These are phyloP conservation scores for Drosophila sp. DNA, from an alignment of 1,140 invertebrate species.

Conservation along the genomic window DNA sequence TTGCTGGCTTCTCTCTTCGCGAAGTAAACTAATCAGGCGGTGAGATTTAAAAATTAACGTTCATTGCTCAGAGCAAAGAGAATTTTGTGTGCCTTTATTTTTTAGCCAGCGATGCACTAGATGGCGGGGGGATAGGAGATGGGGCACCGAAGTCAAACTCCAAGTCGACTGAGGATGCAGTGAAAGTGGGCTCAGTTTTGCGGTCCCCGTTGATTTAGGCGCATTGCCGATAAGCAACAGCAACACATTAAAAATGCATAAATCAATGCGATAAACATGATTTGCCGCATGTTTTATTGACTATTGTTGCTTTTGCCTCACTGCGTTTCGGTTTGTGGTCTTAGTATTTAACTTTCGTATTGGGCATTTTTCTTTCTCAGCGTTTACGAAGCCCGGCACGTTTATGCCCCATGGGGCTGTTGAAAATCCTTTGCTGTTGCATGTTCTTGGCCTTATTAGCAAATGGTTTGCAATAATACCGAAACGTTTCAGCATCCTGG, in stretches of 20 bases:
- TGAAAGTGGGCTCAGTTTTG: slow-evolving; percentile 65
- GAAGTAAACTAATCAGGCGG: slow-evolving; percentile 82
- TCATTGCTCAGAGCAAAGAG: slow-evolving; percentile 61
- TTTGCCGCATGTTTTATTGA: slow-evolving; percentile 83
- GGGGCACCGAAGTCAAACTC: too few species aligned
- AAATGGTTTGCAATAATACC: slow-evolving; percentile 9
- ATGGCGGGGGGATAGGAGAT: background rate
- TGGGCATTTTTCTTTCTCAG: slow-evolving; percentile 45
- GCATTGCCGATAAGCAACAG: slow-evolving; percentile 80
- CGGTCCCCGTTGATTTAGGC: slow-evolving; percentile 74
- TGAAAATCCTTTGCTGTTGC: slow-evolving; percentile 24
- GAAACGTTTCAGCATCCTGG: background rate
- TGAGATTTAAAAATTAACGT: slow-evolving; percentile 83
- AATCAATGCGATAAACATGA: slow-evolving; percentile 83
- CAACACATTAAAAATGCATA: slow-evolving; percentile 83
- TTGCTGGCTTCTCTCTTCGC: slow-evolving; percentile 34
- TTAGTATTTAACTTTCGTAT: slow-evolving; percentile 26
- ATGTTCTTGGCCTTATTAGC: slow-evolving; percentile 16
- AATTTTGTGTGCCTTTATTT: slow-evolving; percentile 7
- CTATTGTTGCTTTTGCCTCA: slow-evolving; percentile 62
- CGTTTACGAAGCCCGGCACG: slow-evolving; percentile 37
- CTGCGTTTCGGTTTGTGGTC: slow-evolving; percentile 2
- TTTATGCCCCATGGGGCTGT: slow-evolving; percentile 53
- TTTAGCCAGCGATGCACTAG: slow-evolving; percentile 19
- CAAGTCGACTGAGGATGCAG: slow-evolving; percentile 31